phyloP scores from a whole-genome alignment of 1,140 invertebrate species.

The Elymnias hypermnestra region DNA sequence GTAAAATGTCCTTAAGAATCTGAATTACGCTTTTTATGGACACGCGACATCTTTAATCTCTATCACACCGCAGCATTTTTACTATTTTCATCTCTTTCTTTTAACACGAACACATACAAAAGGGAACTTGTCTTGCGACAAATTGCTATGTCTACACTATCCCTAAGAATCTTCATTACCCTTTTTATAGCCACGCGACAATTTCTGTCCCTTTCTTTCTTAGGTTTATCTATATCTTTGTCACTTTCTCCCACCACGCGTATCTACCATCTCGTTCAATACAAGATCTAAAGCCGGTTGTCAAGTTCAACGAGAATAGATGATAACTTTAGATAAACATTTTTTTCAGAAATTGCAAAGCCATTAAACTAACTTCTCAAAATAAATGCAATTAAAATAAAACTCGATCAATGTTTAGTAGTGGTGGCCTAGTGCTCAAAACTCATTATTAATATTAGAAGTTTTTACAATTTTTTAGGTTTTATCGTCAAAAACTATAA shows the following conservation, averaged over 20 bases:
- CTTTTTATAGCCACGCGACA: conserved; percentile 26
- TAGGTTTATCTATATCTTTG: conserved; percentile 3
- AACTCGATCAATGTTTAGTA: no score
- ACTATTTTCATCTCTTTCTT: conserved; percentile 21
- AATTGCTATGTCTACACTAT: conserved; percentile 9
- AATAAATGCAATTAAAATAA: neutral
- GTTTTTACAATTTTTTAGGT: neutral
- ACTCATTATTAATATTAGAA: no score
- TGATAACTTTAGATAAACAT: conserved; percentile 4
- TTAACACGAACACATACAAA: conserved; percentile 20
- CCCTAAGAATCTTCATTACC: conserved; percentile 5
- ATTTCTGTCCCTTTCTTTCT: conserved; percentile 17
- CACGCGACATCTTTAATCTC: conserved; percentile 25
- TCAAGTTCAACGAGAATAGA: conserved; percentile 5
- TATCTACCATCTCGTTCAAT: conserved; percentile 18
- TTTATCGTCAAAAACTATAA: no score
- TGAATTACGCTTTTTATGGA: conserved; percentile 12
- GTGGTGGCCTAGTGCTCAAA: no score
- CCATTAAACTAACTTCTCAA: neutral
- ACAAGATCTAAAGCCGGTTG: conserved; percentile 25
- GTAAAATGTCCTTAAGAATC: conserved; percentile 1
- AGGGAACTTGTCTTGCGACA: conserved; percentile 2
- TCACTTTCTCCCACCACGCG: conserved; percentile 29
- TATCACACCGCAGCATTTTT: conserved; percentile 2
- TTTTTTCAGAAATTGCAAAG: conserved; percentile 4